phyloP scores from a whole-genome alignment of 1,140 invertebrate genomes.

The Trichomalopsis sarcophagae region DNA sequence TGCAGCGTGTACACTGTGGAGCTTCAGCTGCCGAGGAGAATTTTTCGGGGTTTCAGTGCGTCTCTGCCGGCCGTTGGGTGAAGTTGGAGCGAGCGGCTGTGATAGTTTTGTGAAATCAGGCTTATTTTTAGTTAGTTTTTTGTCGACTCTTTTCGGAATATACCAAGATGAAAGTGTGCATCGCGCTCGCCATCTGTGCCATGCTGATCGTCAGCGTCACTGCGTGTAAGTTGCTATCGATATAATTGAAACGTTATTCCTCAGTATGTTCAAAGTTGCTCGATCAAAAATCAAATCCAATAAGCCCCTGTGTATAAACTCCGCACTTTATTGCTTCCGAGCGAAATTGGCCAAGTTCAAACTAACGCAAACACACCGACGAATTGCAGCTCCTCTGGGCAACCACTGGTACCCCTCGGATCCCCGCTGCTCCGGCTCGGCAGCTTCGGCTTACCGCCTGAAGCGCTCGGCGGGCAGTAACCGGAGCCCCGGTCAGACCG shows the following conservation, averaged over 20 bases:
- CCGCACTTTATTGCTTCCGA: background rate
- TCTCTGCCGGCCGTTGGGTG: background rate
- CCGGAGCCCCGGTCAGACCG: background rate
- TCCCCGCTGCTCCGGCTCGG: background rate
- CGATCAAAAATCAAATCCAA: background rate
- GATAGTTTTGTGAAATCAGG: background rate
- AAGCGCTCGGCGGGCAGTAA: background rate
- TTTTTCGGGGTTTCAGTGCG: background rate
- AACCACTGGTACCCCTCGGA: background rate
- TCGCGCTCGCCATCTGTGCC: background rate
- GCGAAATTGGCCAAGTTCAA: background rate
- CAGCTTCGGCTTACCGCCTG: background rate
- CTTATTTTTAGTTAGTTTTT: background rate
- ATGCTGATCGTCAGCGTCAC: background rate
- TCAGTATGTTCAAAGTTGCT: background rate
- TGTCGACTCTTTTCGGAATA: too few species aligned
- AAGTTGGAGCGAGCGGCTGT: background rate
- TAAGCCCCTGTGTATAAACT: background rate
- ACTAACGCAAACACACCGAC: background rate
- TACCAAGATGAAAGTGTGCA: background rate
- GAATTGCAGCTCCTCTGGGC: background rate
- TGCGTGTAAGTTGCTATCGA: background rate
- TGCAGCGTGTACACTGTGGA: background rate
- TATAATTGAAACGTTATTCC: background rate
- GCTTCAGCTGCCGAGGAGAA: background rate